A percentile compares a stretch with the other conserved stretches of the same genome.
phyloP scores from a whole-genome alignment of 1,140 invertebrate genomes.

The Tetraneura akinire region DNA sequence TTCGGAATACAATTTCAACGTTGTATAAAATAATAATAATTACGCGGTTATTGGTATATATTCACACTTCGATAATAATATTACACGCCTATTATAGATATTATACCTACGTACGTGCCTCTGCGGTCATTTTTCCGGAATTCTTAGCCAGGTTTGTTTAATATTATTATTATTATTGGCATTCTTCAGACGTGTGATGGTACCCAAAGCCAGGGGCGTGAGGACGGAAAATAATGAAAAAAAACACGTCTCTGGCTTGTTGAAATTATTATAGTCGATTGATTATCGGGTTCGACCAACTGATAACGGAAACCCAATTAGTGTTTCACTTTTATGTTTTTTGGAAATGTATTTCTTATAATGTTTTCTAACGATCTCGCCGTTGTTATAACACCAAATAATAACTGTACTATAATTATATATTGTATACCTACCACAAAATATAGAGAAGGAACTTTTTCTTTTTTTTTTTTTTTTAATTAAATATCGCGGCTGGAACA shows the following conservation, averaged over 20 bases:
- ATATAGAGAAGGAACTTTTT: no score
- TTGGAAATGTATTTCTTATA: no score
- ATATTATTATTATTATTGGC: no score
- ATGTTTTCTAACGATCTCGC: no score
- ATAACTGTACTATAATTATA: no score
- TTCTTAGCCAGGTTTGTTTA: no score
- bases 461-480: no score
- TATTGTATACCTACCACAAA: no score
- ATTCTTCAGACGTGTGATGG: no score
- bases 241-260: not conserved
- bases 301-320: not conserved
- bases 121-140: conserved; percentile 1
- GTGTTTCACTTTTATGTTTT: not conserved
- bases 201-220: not conserved
- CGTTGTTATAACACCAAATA: no score
- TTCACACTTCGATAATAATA: not conserved
- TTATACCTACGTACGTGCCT: not conserved
- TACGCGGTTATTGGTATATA: not conserved
- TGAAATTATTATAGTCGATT: not conserved
- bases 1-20: not conserved
- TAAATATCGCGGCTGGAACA: no score
- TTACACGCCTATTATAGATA: not conserved
- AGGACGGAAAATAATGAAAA: not conserved
- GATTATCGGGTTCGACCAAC: not conserved
- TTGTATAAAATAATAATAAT: not conserved